These are phyloP conservation scores for Danionella cerebrum DNA, from an alignment of 2,113 vertebrate species.

Conservation along the genomic window DNA sequence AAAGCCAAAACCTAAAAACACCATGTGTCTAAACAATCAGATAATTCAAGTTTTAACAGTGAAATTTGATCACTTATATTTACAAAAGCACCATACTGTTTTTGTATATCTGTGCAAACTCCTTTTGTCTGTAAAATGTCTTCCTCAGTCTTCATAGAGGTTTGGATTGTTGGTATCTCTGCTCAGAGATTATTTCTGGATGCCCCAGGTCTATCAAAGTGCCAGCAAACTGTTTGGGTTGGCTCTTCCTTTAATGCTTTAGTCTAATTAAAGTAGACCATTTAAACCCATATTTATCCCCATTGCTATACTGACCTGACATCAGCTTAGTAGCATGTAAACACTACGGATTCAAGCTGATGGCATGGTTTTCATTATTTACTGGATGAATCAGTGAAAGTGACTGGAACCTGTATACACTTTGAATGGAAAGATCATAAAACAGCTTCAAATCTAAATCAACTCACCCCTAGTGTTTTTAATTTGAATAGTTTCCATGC, in stretches of 20 bases:
- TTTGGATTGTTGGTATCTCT: too few relatives aligned
- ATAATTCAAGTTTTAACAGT: too few relatives aligned
- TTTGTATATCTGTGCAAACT: too few relatives aligned
- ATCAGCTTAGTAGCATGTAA: neutral
- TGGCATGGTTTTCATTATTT: neutral
- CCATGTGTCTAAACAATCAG: too few relatives aligned
- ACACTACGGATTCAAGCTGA: neutral
- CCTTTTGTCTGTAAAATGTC: too few relatives aligned
- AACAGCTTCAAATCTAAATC: constrained; percentile 14
- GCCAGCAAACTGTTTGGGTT: neutral
- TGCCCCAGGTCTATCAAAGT: neutral
- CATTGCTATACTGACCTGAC: neutral
- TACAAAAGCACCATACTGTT: too few relatives aligned
- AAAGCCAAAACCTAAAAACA: too few relatives aligned
- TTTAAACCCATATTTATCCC: neutral
- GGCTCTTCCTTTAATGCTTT: neutral
- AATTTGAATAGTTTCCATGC: constrained; percentile 30
- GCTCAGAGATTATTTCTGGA: too few relatives aligned
- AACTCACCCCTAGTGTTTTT: constrained; percentile 10
- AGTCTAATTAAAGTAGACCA: neutral
- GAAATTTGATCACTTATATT: too few relatives aligned
- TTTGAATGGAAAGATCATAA: neutral
- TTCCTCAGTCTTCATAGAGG: too few relatives aligned
- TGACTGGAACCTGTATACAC: neutral
- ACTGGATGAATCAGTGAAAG: neutral